Base-by-base conservation (phyloP, 64 coral and sea anemone genomes). In the Cladopsammia gracilis region DNA sequence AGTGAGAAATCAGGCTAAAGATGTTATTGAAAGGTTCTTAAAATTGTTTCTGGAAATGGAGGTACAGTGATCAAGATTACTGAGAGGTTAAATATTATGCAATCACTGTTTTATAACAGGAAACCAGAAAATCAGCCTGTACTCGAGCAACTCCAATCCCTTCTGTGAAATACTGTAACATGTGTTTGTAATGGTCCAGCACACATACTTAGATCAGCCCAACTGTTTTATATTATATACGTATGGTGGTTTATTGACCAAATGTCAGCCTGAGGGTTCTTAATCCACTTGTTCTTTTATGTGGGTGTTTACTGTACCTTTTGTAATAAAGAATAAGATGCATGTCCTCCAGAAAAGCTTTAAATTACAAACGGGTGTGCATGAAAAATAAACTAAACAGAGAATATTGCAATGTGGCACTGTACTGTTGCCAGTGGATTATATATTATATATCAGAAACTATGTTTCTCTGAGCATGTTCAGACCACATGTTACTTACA, bases 261-360 rank as follows among this genome's bases (percentile, higher is more conserved):
- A 66, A 66, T 66, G 22, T 66, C 64, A 66, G 64, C 64, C 64
- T 66, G 64, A 15, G 16, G 64, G 64, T 66, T 66, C 18, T 66
- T 4, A 66, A 66, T 66, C 64, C 64, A 66, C 64, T 66, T 14
- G 64, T 66, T 66, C 64, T 66, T 66, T 66, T 66, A 66, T 66
- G 10, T 15, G 64, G 64, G 10, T 66, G 64, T 66, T 66, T 66
- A 10, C 19, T 66, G 64, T 66, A 66, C 19, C 16, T 66, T 66
- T 66, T 66, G 64, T 66, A 66, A 66, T 66, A 66, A 66, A 66
- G 64, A 66, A 66, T 66, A 66, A 66, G 64, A 66, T 66, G n/a
- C n/a, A n/a, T n/a, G 64, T 66, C 64, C 64, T 66, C 64, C 64
- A 66, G 64, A 34, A 66, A 66, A 18, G 64, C n/a, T 66, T 66